A percentile compares a stretch with the other conserved stretches of the same genome.
Conservation (phyloP, 2,888 invertebrate genomes). For the Embidobia sp. region DNA sequence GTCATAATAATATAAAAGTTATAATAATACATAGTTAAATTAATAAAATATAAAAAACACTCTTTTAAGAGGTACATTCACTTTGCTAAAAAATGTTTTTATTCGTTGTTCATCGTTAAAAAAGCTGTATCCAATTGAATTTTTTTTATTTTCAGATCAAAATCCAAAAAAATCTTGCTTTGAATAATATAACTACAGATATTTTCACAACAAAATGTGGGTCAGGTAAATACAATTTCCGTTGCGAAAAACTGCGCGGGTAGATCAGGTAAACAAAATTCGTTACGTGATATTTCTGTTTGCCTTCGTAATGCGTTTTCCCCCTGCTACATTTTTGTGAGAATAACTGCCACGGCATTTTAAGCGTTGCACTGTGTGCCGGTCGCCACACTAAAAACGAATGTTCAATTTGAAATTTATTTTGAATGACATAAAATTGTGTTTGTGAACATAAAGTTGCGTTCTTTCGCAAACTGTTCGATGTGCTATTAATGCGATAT, state of each 20-base stretch:
- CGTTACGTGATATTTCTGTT: slow-evolving; percentile 39
- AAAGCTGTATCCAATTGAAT: too few species aligned
- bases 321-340: neutral
- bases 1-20: too few species aligned
- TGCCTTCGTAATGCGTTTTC: slow-evolving; percentile 18
- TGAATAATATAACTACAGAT: too few species aligned
- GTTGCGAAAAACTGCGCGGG: slow-evolving; percentile 1
- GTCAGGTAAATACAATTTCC: slow-evolving; percentile 28
- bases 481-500: slow-evolving; percentile 7
- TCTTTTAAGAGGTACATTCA: too few species aligned
- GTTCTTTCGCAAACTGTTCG: slow-evolving; percentile 11
- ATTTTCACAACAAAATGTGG: slow-evolving; percentile 17
- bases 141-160: too few species aligned
- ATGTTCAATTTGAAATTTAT: slow-evolving; percentile 17
- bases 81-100: too few species aligned
- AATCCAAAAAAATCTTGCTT: too few species aligned
- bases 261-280: slow-evolving; percentile 18
- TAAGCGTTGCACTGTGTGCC: too few species aligned
- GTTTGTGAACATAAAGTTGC: slow-evolving; percentile 37
- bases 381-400: neutral
- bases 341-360: too few species aligned
- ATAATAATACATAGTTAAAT: too few species aligned
- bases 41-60: too few species aligned
- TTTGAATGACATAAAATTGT: slow-evolving; percentile 25
- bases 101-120: too few species aligned